Percentiles rank a stretch among this genome's conserved stretches.
Conservation (phyloP, 2,888 invertebrate species). For the Thysanoteuthis rhombus region DNA sequence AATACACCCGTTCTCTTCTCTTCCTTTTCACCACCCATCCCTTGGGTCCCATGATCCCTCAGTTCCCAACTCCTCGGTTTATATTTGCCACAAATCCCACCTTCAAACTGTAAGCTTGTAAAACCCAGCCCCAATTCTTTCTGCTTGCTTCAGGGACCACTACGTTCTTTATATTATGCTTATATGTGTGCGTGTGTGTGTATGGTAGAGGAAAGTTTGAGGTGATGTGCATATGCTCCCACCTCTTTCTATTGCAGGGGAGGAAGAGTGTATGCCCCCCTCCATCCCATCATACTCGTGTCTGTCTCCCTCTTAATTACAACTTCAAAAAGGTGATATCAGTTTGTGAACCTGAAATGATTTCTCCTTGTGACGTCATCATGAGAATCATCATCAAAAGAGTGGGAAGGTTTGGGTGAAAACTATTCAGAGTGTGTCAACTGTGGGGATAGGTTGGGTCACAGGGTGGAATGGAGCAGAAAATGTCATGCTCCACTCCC, state of each 20-base stretch:
- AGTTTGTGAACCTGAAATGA: neutral
- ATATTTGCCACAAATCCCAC: neutral
- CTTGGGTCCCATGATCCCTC: neutral
- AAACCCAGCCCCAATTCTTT: no score
- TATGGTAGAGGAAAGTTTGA: neutral
- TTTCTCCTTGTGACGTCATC: neutral
- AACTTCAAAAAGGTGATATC: neutral
- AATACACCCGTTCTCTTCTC: neutral
- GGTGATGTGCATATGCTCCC: neutral
- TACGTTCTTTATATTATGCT: neutral
- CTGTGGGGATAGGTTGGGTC: neutral
- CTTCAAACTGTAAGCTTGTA: neutral
- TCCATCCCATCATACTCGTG: neutral
- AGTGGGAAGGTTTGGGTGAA: neutral
- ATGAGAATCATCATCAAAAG: neutral
- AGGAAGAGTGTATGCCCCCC: neutral
- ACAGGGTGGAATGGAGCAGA: neutral
- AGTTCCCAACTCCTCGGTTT: no score
- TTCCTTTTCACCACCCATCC: neutral
- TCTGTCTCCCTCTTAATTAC: neutral
- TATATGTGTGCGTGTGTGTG: neutral
- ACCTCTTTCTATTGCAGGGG: neutral
- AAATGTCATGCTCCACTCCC: neutral
- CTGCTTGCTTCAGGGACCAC: neutral
- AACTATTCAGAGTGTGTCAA: neutral